phyloP scores from a whole-genome alignment of 2,888 invertebrate species.

The Noctua fimbriata region DNA sequence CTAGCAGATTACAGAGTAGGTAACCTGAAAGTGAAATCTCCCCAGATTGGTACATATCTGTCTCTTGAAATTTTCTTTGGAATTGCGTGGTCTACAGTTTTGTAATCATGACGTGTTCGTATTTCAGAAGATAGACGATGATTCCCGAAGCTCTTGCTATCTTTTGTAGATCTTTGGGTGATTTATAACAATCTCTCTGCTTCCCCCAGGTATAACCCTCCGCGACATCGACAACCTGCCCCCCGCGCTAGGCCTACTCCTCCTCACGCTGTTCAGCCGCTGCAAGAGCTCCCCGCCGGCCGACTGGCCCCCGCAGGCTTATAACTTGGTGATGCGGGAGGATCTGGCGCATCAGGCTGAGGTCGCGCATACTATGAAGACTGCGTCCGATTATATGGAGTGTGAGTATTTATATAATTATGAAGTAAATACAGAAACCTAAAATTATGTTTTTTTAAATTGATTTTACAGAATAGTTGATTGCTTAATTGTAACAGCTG shows the following conservation, averaged over 20 bases:
- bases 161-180: too few relatives aligned
- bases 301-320: conserved; percentile 93
- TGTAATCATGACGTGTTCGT: neutral
- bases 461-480: too few relatives aligned
- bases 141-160: neutral
- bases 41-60: neutral
- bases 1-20: neutral
- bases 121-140: neutral
- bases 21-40: neutral
- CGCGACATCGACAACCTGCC: conserved; percentile 93
- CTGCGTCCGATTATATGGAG: conserved; percentile 80
- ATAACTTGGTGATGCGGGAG: conserved; percentile 93
- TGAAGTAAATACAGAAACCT: neutral
- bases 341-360: conserved; percentile 92
- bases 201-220: conserved; percentile 90
- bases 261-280: conserved; percentile 92
- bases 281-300: conserved; percentile 92
- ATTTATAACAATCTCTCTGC: too few relatives aligned
- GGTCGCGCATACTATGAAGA: conserved; percentile 73
- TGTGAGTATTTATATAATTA: conserved; percentile 72
- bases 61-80: neutral
- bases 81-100: neutral
- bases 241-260: conserved; percentile 89
- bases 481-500: too few relatives aligned
- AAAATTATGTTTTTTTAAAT: too few relatives aligned